phyloP scores from a whole-genome alignment of 1,140 invertebrate species.

The Globodera rostochiensis region DNA sequence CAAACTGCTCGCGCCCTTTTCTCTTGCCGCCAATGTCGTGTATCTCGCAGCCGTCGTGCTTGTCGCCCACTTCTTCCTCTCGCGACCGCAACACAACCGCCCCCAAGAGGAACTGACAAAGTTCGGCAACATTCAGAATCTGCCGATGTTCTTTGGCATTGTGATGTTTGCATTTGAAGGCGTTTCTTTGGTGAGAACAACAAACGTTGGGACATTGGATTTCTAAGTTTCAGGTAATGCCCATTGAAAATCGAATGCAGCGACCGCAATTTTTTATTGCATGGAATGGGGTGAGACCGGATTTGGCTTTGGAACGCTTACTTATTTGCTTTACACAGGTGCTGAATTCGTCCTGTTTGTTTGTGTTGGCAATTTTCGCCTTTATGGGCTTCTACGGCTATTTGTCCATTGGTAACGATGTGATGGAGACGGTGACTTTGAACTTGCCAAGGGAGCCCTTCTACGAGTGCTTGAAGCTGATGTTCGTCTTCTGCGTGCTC shows the following conservation, averaged over 20 bases:
- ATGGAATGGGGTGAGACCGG: slow-evolving; percentile 46
- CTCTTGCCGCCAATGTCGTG: slow-evolving; percentile 50
- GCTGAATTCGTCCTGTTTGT: slow-evolving; percentile 54
- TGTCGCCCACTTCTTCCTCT: slow-evolving; percentile 47
- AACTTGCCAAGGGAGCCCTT: slow-evolving; percentile 56
- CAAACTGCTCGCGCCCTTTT: slow-evolving; percentile 50
- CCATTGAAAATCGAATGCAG: slow-evolving; percentile 62
- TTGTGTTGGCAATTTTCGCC: slow-evolving; percentile 55
- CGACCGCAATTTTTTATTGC: slow-evolving; percentile 61
- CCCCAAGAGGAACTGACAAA: slow-evolving; percentile 21
- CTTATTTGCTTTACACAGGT: slow-evolving; percentile 15
- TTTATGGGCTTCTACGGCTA: slow-evolving; percentile 65
- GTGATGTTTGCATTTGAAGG: slow-evolving; percentile 87
- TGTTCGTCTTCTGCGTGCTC: slow-evolving; percentile 59
- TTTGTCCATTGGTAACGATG: slow-evolving; percentile 58
- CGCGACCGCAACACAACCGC: slow-evolving; percentile 25
- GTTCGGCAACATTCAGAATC: slow-evolving; percentile 68
- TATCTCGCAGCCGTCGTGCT: slow-evolving; percentile 49
- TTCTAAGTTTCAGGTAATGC: slow-evolving; percentile 67
- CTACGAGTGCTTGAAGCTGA: slow-evolving; percentile 59
- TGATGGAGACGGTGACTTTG: slow-evolving; percentile 64
- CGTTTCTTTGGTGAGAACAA: slow-evolving; percentile 76
- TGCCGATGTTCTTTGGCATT: slow-evolving; percentile 84
- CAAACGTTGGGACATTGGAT: background rate
- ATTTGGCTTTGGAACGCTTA: background rate